Conservation (phyloP, 2,888 invertebrate genomes). For the Phlogophora meticulosa region DNA sequence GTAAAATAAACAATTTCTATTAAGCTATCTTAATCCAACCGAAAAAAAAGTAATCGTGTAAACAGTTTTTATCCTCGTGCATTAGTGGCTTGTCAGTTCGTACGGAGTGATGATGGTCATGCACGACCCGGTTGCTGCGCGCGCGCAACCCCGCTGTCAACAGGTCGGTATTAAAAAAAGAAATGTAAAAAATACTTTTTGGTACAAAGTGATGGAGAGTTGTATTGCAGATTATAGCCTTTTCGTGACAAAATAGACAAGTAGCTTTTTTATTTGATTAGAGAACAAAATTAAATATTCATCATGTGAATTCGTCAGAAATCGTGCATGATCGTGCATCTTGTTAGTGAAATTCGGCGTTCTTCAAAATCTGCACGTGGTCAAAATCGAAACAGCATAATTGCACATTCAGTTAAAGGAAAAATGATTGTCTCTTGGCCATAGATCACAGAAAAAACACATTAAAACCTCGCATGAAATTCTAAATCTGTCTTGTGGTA, state of each 20-base stretch:
- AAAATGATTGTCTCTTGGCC: slow-evolving; percentile 56
- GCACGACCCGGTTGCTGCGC: slow-evolving; percentile 74
- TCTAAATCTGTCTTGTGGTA: slow-evolving; percentile 78
- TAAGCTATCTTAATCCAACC: slow-evolving; percentile 46
- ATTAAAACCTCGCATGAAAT: slow-evolving; percentile 80
- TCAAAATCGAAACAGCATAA: slow-evolving; percentile 51
- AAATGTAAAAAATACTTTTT: slow-evolving; percentile 54
- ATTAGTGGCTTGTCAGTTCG: slow-evolving; percentile 82
- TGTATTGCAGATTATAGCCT: slow-evolving; percentile 19
- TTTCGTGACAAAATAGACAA: slow-evolving; percentile 42
- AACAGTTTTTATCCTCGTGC: slow-evolving; percentile 72
- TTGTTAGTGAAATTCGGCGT: slow-evolving; percentile 53
- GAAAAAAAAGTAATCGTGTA: slow-evolving; percentile 55
- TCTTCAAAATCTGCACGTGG: slow-evolving; percentile 52
- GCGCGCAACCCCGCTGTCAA: slow-evolving; percentile 78
- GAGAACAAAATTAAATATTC: slow-evolving; percentile 43
- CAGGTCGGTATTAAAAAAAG: slow-evolving; percentile 70
- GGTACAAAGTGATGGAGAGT: slow-evolving; percentile 10
- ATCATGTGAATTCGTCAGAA: slow-evolving; percentile 38
- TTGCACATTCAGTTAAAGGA: slow-evolving; percentile 46
- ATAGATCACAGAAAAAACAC: slow-evolving; percentile 67
- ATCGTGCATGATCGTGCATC: slow-evolving; percentile 37
- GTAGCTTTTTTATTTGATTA: slow-evolving; percentile 34
- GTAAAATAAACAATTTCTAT: slow-evolving; percentile 57
- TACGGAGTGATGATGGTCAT: slow-evolving; percentile 75